Evolutionary conservation across 2,113 vertebrate species (phyloP), one percentile per base, ranked within the genome.

Genomic region (Puffinus mauretanicus): DNA sequence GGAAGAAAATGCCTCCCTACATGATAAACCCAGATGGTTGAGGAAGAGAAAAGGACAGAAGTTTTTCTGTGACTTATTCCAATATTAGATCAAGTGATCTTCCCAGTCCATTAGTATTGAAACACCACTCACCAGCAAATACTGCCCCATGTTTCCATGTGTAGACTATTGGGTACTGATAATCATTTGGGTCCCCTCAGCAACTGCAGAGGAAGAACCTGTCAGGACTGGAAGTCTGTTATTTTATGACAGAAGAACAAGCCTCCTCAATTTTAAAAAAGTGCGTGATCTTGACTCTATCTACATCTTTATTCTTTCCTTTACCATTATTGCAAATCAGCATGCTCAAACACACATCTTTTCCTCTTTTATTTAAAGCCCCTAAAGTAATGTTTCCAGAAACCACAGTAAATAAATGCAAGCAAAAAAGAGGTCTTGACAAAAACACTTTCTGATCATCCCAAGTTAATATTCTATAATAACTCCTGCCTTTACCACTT

Each of bases 121-220:
- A 89, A 30, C 22, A 89, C 3, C n/a, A 29, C 26, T 55, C 42
- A 47, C 16, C 47, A 69, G 26, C 30, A 52, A 55, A 77, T 10
- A 32, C 5, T 54, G 60, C 17, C n/a, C 13, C 32, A 8, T 1
- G 2, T 25, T 90, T 62, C 49, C n/a, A 30, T 2, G 0, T 13
- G 52, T 17, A 60, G 18, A n/a, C 16, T 64, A 21, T 1, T 57
- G 32, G 29, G 25, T 51, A 54, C 29, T 13, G 8, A 15, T 6
- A 84, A 58, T 4, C 3, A 1, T 38, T 16, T 55, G 47, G 17
- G 32, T 36, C 26, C 9, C 22, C 38, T 64, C 61, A 71, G 34
- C 81, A 9, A 70, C 55, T 21, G 29, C 16, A 60, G n/a, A 21
- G 10, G 9, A 91, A 86, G 19, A 61, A 62, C 11, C 12, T 32